Evolutionary conservation across 2,113 vertebrate species (phyloP).

Genomic region (Fregata magnificens): DNA sequence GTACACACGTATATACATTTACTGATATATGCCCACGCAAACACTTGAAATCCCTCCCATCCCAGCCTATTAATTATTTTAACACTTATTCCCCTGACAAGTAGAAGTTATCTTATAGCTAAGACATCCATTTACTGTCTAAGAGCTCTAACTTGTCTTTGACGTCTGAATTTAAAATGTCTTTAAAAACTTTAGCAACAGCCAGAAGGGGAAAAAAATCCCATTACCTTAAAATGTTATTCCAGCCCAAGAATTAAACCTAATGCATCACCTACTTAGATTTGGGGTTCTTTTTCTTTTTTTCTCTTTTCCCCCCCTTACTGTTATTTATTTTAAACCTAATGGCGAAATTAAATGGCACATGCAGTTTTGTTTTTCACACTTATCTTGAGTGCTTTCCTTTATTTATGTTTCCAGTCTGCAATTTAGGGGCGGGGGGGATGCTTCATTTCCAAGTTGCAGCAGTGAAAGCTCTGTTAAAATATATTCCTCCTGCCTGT

Average conservation of each 20-base stretch:
- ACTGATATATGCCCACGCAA: neutral
- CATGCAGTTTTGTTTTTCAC: neutral
- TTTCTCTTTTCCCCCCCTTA: fast-evolving
- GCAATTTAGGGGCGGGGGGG: neutral
- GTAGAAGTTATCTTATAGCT: neutral
- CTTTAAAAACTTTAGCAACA: neutral
- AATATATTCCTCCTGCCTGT: neutral
- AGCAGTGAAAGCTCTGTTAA: neutral
- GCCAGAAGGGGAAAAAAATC: neutral
- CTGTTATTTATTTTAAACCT: constrained; percentile 20
- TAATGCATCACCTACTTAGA: neutral
- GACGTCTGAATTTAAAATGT: constrained; percentile 6
- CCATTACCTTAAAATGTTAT: constrained; percentile 35
- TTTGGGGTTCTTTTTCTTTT: neutral
- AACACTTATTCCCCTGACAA: neutral
- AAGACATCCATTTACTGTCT: neutral
- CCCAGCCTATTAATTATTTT: constrained; percentile 18
- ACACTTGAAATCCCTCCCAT: neutral
- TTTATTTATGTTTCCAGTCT: neutral
- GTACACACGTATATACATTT: neutral
- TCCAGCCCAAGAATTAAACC: neutral
- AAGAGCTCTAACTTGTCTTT: neutral
- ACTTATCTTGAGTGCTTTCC: neutral
- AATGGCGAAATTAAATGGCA: neutral
- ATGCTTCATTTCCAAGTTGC: neutral